A percentile compares a stretch with the other conserved stretches of the same genome.
These are phyloP conservation scores for Ichneumon xanthorius DNA, from an alignment of 2,888 invertebrate genomes.

Conservation along the genomic window DNA sequence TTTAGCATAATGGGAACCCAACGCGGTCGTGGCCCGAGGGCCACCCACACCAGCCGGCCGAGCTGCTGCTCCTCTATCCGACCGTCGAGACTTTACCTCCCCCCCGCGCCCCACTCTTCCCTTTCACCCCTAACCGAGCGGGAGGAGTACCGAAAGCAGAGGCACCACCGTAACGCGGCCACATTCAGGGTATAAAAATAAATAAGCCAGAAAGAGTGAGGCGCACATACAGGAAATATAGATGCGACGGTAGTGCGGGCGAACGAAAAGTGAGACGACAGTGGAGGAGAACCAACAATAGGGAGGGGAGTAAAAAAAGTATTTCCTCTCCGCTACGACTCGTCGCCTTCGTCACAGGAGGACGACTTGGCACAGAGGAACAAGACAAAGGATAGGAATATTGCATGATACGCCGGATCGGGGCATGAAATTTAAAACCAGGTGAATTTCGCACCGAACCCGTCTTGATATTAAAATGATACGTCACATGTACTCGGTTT, in stretches of 20 bases:
- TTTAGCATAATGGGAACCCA: constrained; percentile 85
- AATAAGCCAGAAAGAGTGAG: constrained; percentile 69
- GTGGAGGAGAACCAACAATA: constrained; percentile 67
- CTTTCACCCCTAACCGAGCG: constrained; percentile 51
- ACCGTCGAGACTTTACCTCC: constrained; percentile 62
- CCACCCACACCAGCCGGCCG: constrained; percentile 68
- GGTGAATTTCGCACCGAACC: not conserved
- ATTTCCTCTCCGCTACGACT: constrained; percentile 61
- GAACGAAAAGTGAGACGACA: constrained; percentile 62
- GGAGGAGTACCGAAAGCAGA: constrained; percentile 64
- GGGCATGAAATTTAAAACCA: not conserved
- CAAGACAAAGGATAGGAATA: constrained; percentile 2
- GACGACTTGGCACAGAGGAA: not conserved
- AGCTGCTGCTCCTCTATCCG: constrained; percentile 54
- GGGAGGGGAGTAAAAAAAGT: constrained; percentile 66
- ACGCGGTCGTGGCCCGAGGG: constrained; percentile 79
- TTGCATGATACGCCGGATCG: not conserved
- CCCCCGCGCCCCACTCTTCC: constrained; percentile 43
- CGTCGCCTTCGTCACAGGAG: constrained; percentile 15
- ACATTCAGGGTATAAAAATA: constrained; percentile 74
- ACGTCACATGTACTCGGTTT: not conserved
- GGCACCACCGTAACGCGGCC: constrained; percentile 61
- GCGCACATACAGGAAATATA: constrained; percentile 34
- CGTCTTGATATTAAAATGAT: not conserved
- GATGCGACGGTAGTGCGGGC: constrained; percentile 18